phyloP scores from a whole-genome alignment of 2,113 vertebrate species.

The Varanus komodoensis region DNA sequence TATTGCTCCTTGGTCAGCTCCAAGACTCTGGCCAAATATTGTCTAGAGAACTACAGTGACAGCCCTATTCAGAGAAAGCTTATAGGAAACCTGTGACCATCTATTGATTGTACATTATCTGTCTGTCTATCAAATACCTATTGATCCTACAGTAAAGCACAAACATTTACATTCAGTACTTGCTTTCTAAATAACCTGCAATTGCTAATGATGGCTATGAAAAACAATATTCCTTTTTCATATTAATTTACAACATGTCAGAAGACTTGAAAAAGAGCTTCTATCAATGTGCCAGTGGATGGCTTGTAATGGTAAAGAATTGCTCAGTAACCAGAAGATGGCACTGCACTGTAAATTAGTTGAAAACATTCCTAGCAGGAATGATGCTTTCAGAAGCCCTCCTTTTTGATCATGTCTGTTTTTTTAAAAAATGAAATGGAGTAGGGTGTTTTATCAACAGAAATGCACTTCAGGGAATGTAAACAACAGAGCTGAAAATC shows the following conservation, averaged over 20 bases:
- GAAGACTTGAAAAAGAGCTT: conserved; percentile 45
- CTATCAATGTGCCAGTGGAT: not conserved
- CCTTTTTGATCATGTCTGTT: conserved; percentile 35
- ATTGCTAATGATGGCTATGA: conserved; percentile 39
- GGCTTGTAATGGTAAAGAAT: conserved; percentile 13
- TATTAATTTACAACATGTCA: conserved; percentile 43
- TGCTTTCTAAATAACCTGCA: conserved; percentile 53
- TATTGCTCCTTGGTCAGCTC: no score
- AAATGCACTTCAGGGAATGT: fast-evolving
- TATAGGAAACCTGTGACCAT: not conserved
- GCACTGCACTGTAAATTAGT: conserved; percentile 75
- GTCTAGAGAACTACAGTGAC: not conserved
- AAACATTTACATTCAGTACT: conserved; percentile 11
- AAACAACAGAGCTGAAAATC: conserved; percentile 9
- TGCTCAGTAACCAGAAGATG: conserved; percentile 76
- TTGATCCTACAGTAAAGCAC: conserved; percentile 24
- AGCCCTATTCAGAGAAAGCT: not conserved
- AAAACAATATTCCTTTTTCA: conserved; percentile 47
- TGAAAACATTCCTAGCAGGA: conserved; percentile 42
- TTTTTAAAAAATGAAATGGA: not conserved
- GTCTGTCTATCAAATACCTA: conserved; percentile 3
- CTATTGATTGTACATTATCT: not conserved
- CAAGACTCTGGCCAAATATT: not conserved
- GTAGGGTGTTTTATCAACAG: conserved; percentile 43
- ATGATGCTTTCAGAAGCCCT: conserved; percentile 34